phyloP scores from a whole-genome alignment of 2,113 vertebrate species.

The Erythrocercus mccallii region DNA sequence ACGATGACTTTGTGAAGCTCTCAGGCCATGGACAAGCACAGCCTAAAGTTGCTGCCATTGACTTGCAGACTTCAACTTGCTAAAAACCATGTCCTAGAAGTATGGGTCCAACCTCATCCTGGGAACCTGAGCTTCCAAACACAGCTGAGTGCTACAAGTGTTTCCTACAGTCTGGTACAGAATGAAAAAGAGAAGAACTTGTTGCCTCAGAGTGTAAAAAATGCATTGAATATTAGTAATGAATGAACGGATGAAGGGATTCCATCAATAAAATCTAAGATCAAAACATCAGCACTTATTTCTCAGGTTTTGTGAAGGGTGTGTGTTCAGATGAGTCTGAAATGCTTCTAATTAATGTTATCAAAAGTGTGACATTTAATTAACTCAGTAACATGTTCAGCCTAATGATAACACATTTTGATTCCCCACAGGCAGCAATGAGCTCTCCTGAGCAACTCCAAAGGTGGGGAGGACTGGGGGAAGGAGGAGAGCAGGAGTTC shows the following conservation, averaged over 20 bases:
- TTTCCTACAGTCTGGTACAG: background rate
- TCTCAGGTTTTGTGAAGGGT: constrained; percentile 4
- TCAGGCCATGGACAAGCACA: background rate
- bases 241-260: background rate
- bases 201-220: background rate
- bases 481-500: background rate
- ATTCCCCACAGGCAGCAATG: constrained; percentile 24
- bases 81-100: background rate
- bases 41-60: background rate
- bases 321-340: constrained; percentile 36
- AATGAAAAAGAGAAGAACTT: background rate
- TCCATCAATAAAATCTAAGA: background rate
- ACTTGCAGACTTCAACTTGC: background rate
- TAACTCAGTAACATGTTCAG: constrained; percentile 70
- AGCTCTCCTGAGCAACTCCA: constrained; percentile 49
- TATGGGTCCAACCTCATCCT: background rate
- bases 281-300: background rate
- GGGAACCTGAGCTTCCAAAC: background rate
- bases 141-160: background rate
- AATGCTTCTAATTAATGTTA: constrained; percentile 69
- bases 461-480: background rate
- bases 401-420: constrained; percentile 70
- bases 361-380: constrained; percentile 77
- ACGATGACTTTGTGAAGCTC: background rate
- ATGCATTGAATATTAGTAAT: background rate